Conservation (phyloP, 2,113 vertebrate species). For the Neotoma lepida region DNA sequence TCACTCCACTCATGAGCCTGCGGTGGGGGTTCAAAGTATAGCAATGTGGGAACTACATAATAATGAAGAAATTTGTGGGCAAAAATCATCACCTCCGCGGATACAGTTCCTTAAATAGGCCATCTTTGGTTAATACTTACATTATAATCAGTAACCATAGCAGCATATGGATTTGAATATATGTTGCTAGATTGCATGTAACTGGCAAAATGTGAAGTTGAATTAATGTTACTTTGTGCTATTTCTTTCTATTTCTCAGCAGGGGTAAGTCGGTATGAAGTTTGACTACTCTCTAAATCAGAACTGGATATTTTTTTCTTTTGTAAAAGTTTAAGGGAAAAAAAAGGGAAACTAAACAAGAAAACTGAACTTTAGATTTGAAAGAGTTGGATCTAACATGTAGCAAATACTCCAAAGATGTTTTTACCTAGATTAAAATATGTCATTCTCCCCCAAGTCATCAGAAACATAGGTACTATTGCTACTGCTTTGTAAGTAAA, state of each 20-base stretch:
- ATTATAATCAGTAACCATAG: constrained; percentile 78
- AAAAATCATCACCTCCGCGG: constrained; percentile 44
- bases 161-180: constrained; percentile 70
- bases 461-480: background rate
- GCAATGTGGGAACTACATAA: background rate
- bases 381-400: background rate
- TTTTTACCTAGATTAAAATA: background rate
- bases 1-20: background rate
- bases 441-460: background rate
- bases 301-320: background rate
- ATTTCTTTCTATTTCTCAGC: constrained; percentile 36
- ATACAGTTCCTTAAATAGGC: constrained; percentile 47
- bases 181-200: constrained; percentile 34
- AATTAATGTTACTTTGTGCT: constrained; percentile 35
- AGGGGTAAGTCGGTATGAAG: background rate
- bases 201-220: constrained; percentile 28
- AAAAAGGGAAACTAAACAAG: constrained; percentile 3
- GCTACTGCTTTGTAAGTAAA: background rate
- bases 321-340: background rate
- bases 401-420: background rate
- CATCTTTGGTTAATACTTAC: constrained; percentile 65
- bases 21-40: background rate
- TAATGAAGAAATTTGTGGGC: background rate
- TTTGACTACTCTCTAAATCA: background rate
- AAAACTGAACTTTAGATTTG: background rate